Evolutionary conservation across 2,888 invertebrate species (phyloP).

Genomic region (Orchesellides sinensis): DNA sequence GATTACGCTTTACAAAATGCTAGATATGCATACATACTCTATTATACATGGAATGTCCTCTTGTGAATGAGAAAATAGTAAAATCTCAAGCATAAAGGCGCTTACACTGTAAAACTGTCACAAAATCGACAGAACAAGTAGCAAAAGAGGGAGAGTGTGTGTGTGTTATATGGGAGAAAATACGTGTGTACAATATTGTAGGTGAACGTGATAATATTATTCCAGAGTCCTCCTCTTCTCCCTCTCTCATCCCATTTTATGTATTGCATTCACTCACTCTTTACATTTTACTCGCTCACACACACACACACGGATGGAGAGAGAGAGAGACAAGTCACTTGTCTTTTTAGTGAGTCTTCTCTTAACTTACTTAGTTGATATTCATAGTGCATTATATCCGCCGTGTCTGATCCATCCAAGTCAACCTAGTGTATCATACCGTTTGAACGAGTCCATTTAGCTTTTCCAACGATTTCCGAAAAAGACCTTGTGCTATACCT

Average conservation of each 20-base stretch:
- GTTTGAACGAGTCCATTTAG: background rate
- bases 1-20: too few relatives aligned
- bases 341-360: constrained; percentile 17
- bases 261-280: constrained; percentile 20
- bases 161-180: too few relatives aligned
- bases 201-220: background rate
- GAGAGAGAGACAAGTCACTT: constrained; percentile 26
- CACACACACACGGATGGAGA: too few relatives aligned
- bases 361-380: constrained; percentile 30
- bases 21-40: too few relatives aligned
- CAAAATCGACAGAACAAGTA: too few relatives aligned
- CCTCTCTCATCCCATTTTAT: background rate
- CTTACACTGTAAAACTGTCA: too few relatives aligned
- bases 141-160: too few relatives aligned
- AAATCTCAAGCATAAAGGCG: too few relatives aligned
- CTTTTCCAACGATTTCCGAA: background rate
- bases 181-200: background rate
- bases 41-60: too few relatives aligned
- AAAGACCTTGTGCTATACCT: too few relatives aligned
- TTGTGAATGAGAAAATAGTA: too few relatives aligned
- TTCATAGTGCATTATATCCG: constrained; percentile 59
- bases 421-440: background rate
- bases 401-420: constrained; percentile 43
- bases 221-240: too few relatives aligned
- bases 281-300: constrained; percentile 26